Conservation (phyloP, 2,888 invertebrate genomes). For the Cetonia aurata region DNA sequence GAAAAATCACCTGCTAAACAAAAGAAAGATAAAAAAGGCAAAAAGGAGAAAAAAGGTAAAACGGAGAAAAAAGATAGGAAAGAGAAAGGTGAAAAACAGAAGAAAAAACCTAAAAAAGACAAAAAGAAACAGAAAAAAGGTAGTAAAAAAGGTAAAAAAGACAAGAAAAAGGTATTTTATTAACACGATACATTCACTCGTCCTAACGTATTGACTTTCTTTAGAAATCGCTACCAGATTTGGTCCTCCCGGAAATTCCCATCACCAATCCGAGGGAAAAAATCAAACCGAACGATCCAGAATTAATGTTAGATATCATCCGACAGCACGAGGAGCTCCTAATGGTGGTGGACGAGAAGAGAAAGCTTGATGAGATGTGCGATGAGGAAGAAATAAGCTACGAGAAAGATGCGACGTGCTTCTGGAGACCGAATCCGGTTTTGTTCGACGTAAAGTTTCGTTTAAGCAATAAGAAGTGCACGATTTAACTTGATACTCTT, state of each 20-base stretch:
- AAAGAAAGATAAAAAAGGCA: slow-evolving; percentile 4
- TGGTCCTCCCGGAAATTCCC: slow-evolving; percentile 47
- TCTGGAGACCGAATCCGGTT: slow-evolving; percentile 34
- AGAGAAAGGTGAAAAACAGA: not conserved
- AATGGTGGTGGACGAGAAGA: slow-evolving; percentile 22
- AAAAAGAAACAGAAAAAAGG: slow-evolving; percentile 42
- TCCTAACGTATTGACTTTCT: no score
- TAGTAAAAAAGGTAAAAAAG: slow-evolving; percentile 39
- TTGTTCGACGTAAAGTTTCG: slow-evolving; percentile 40
- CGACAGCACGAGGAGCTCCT: slow-evolving; percentile 34
- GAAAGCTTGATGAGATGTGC: slow-evolving; percentile 15
- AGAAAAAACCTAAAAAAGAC: slow-evolving; percentile 32
- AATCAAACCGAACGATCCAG: slow-evolving; percentile 28
- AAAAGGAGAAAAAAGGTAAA: slow-evolving; percentile 7
- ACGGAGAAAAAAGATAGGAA: slow-evolving; percentile 33
- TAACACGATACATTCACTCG: not conserved
- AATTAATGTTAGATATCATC: slow-evolving; percentile 38
- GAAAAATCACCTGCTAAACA: not conserved
- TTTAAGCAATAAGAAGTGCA: slow-evolving; percentile 11
- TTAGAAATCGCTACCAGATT: not conserved
- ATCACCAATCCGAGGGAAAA: slow-evolving; percentile 45
- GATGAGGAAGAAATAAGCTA: slow-evolving; percentile 33
- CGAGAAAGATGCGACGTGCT: slow-evolving; percentile 40
- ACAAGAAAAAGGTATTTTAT: slow-evolving; percentile 31
- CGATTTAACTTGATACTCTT: slow-evolving; percentile 20